Evolutionary conservation across 92 coral and sea anemone species (phyloP).

Genomic region (Heteractis magnifica): DNA sequence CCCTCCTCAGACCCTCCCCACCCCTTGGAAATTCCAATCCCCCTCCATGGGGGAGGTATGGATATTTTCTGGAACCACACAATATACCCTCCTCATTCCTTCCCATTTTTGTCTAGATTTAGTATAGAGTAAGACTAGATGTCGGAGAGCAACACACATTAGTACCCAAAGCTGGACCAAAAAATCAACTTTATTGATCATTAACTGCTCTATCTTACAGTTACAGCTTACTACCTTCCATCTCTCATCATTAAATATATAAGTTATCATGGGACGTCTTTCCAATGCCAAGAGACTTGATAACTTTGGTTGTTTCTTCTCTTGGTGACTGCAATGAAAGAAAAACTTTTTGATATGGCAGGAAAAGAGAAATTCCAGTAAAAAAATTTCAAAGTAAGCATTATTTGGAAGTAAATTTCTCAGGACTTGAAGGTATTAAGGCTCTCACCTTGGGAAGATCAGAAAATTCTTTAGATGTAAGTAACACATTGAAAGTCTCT

Average conservation of each 20-base stretch:
- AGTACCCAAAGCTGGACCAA: too few relatives aligned
- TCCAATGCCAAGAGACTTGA: conserved; percentile 63
- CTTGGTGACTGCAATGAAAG: conserved; percentile 57
- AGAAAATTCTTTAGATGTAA: conserved; percentile 41
- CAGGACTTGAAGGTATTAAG: background rate
- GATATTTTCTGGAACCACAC: too few relatives aligned
- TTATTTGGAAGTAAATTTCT: too few relatives aligned
- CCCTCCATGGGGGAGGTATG: too few relatives aligned
- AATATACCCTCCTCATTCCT: too few relatives aligned
- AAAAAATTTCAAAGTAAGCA: background rate
- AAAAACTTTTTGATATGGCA: background rate
- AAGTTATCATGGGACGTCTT: conserved; percentile 63
- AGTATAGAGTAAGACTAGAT: too few relatives aligned
- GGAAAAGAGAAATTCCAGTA: background rate
- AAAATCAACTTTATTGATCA: background rate
- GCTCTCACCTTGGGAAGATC: conserved; percentile 58
- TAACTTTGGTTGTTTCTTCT: conserved; percentile 53
- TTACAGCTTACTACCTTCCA: background rate
- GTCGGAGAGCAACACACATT: too few relatives aligned
- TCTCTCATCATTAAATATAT: conserved; percentile 47
- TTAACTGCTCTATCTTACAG: background rate
- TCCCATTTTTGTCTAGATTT: too few relatives aligned
- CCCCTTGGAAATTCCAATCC: too few relatives aligned
- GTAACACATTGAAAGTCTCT: conserved; percentile 66
- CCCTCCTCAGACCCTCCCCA: too few relatives aligned